Base-by-base conservation (phyloP, 2,113 vertebrate species). In the Channa maculata region DNA sequence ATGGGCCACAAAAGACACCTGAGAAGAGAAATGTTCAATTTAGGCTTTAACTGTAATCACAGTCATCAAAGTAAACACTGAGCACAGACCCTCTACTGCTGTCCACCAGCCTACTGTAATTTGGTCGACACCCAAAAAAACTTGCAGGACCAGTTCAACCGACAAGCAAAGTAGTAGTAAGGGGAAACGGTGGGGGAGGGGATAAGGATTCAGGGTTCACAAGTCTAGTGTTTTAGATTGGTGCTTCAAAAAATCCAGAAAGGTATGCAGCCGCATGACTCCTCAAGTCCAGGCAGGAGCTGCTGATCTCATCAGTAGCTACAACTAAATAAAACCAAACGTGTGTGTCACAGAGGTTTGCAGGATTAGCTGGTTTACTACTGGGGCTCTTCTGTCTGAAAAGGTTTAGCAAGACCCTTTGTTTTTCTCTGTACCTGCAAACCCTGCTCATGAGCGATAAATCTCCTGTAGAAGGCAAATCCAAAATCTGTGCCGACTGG, bases 1-100 rank as follows among this genome's bases (percentile, higher is more conserved):
- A 77, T 98, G 97, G 77, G 96, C 96, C 67, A 96, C 96, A 65
- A 98, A 97, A 36, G 96, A 98, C 49, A 98, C 96, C 97, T 98
- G 58, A 65, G 67, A 65, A 58, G 44, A 67, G 5, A 51, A 49
- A 43, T 5, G 4, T 5, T 38, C 1, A 37, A 34, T 41, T 33
- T 6, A 55, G 53, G 39, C 54, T 55, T 62, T 11, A 76, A 4
- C 36, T 11, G 58, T 12, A 36, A 12, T 59, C 48, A 24, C 24
- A 24, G 24, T 24, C 24, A 24, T 24, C 24, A 24, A 24, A 24
- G 24, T 24, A 24, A 24, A 48, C 50, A 37, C 44, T 50, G 2
- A 34, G 14, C 67, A 62, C 0, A 71, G 34, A 63, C 60, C 24
- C 6, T 39, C 1, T 2, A 24, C 1, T 34, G 1, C 10, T 61